phyloP scores from a whole-genome alignment of 2,888 invertebrate genomes.

The Plagiodera versicolora region DNA sequence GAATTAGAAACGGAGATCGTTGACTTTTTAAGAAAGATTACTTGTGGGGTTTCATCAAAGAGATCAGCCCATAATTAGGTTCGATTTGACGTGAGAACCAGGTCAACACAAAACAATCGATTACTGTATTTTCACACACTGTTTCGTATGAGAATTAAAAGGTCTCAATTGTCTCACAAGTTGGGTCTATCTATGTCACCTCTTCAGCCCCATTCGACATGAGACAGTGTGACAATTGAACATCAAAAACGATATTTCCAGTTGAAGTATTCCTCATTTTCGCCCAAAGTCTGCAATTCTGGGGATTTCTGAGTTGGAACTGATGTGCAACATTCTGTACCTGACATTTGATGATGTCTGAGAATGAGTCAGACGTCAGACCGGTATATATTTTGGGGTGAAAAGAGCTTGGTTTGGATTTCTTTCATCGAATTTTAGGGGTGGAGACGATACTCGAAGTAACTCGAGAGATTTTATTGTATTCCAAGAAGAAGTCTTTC shows the following conservation, averaged over 20 bases:
- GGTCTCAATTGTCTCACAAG: too few relatives aligned
- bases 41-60: neutral
- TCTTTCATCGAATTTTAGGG: neutral
- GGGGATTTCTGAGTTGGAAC: constrained; percentile 30
- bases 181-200: too few relatives aligned
- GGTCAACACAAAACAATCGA: too few relatives aligned
- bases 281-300: constrained; percentile 20
- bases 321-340: constrained; percentile 43
- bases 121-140: too few relatives aligned
- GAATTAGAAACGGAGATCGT: neutral
- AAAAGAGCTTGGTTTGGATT: neutral
- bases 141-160: neutral
- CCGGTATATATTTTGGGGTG: neutral
- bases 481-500: neutral
- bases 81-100: neutral
- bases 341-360: constrained; percentile 47
- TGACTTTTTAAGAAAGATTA: neutral
- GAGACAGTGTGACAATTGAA: too few relatives aligned
- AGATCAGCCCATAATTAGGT: neutral
- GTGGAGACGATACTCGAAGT: neutral
- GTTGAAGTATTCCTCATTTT: too few relatives aligned
- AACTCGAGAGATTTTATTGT: neutral
- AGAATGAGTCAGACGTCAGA: constrained; percentile 42
- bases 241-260: too few relatives aligned
- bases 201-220: too few relatives aligned